A percentile compares a stretch with the other conserved stretches of the same genome.
Conservation (phyloP, 2,888 invertebrate genomes). For the Crossocerus cetratus region DNA sequence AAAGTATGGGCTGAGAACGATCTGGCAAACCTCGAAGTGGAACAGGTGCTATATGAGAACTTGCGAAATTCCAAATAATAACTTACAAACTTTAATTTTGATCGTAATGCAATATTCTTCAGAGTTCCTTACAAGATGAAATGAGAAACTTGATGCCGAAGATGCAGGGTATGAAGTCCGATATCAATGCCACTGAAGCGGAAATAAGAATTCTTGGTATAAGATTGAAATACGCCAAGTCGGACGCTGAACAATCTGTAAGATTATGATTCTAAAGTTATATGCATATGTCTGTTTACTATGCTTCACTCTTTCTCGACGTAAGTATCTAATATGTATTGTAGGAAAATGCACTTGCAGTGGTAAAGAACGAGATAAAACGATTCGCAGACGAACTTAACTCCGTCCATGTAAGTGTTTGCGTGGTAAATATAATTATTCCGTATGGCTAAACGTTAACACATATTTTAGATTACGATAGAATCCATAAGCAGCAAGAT, state of each 20-base stretch:
- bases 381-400: constrained; percentile 82
- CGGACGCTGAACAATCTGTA: constrained; percentile 92
- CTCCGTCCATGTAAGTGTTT: constrained; percentile 80
- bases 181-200: constrained; percentile 95
- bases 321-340: constrained; percentile 4
- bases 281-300: too few species aligned
- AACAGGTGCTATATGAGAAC: constrained; percentile 80
- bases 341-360: constrained; percentile 82
- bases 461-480: constrained; percentile 40
- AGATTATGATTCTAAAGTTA: constrained; percentile 60
- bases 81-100: too few species aligned
- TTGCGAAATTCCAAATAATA: too few species aligned
- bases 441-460: constrained; percentile 67
- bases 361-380: constrained; percentile 82
- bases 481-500: constrained; percentile 68
- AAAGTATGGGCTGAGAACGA: constrained; percentile 99
- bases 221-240: constrained; percentile 92
- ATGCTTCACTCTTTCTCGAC: constrained; percentile 20
- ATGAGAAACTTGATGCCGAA: constrained; percentile 95
- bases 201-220: constrained; percentile 96
- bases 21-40: constrained; percentile 92
- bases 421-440: constrained; percentile 75
- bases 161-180: constrained; percentile 96
- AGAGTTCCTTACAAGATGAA: constrained; percentile 92
- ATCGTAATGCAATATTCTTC: too few species aligned